phyloP scores from a whole-genome alignment of 2,113 vertebrate genomes.

The Murina feae region DNA sequence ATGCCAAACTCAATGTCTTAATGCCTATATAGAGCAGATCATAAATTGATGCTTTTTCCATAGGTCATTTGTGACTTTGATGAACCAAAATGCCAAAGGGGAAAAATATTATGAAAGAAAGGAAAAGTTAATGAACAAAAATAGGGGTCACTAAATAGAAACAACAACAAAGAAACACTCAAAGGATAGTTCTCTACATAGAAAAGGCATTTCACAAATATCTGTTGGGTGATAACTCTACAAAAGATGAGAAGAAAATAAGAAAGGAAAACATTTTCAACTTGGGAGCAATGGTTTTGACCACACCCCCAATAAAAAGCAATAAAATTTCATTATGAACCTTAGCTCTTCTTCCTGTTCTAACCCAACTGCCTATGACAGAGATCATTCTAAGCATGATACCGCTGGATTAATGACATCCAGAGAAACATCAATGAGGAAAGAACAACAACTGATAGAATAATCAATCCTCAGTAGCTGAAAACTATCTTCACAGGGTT shows the following conservation, averaged over 20 bases:
- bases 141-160: not conserved
- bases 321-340: not conserved
- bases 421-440: not conserved
- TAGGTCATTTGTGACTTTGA: not conserved
- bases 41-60: not conserved
- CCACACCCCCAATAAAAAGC: not conserved
- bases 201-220: not conserved
- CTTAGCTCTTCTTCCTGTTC: not conserved
- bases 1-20: not conserved
- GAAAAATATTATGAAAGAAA: not conserved
- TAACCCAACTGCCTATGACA: not conserved
- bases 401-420: not conserved
- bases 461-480: not conserved
- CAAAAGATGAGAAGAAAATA: not conserved
- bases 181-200: not conserved
- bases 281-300: not conserved
- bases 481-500: not conserved
- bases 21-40: not conserved
- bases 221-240: not conserved
- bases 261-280: not conserved
- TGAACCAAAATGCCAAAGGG: not conserved
- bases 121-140: not conserved
- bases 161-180: not conserved
- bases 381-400: not conserved
- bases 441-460: not conserved